Evolutionary conservation across 2,888 invertebrate genomes (phyloP).

Genomic region (Drosophila vallismaia): DNA sequence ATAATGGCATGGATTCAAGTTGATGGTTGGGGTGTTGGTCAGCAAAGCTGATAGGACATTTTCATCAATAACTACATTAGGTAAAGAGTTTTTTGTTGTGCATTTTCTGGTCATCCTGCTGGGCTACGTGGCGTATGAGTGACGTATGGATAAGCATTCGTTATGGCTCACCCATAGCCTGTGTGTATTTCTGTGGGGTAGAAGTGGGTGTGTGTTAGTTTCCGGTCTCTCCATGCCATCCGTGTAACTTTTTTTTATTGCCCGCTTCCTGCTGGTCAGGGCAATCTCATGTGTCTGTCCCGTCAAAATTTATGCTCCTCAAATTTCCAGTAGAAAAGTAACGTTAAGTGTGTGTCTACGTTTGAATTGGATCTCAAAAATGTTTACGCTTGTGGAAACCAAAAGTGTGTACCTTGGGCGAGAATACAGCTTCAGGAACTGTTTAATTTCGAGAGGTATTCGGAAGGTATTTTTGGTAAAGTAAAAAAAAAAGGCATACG

Average conservation of each 20-base stretch:
- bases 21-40: too few species aligned
- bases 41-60: neutral
- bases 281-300: slow-evolving; percentile 45
- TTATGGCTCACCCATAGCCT: slow-evolving; percentile 59
- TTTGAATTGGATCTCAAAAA: slow-evolving; percentile 1
- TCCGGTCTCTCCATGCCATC: slow-evolving; percentile 7
- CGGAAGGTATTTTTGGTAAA: neutral
- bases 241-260: slow-evolving; percentile 51
- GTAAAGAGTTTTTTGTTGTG: neutral
- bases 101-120: slow-evolving; percentile 22
- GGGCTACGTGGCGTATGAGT: slow-evolving; percentile 67
- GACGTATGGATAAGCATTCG: slow-evolving; percentile 72
- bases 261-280: slow-evolving; percentile 55
- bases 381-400: neutral
- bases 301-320: slow-evolving; percentile 71
- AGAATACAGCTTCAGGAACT: neutral
- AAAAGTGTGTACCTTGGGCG: neutral
- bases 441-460: neutral
- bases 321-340: slow-evolving; percentile 50
- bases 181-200: slow-evolving; percentile 13
- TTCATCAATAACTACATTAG: neutral
- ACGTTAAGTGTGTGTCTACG: slow-evolving; percentile 48
- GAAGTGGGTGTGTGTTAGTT: slow-evolving; percentile 21
- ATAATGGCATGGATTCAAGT: too few species aligned
- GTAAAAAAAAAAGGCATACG: neutral